Evolutionary conservation across 2,113 vertebrate genomes (phyloP).

Genomic region (Siniperca knerii): DNA sequence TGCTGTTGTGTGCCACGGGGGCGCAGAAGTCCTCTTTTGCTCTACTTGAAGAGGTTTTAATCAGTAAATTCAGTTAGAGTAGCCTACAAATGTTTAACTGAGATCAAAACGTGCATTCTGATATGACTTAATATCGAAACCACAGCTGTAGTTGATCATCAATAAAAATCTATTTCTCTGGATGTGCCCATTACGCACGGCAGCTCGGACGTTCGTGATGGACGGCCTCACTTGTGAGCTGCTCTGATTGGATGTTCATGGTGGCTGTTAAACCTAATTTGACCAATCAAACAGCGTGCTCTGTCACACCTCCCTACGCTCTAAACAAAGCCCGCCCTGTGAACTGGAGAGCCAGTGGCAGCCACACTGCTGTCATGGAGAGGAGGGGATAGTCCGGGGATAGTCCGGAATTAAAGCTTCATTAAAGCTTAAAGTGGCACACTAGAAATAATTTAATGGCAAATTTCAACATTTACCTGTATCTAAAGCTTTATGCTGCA

Average conservation of each 20-base stretch:
- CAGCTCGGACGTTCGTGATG: constrained; percentile 22
- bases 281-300: constrained; percentile 66
- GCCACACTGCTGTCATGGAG: constrained; percentile 49
- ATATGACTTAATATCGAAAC: neutral
- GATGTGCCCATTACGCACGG: constrained; percentile 59
- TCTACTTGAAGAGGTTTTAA: neutral
- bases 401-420: neutral
- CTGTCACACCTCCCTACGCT: constrained; percentile 83
- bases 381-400: neutral
- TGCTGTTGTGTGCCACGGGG: constrained; percentile 46
- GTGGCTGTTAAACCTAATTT: constrained; percentile 58
- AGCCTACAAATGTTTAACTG: neutral
- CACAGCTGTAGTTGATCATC: constrained; percentile 45
- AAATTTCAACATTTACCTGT: neutral
- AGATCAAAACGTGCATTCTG: neutral
- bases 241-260: constrained; percentile 56
- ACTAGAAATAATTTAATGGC: neutral
- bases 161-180: constrained; percentile 29
- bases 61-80: neutral
- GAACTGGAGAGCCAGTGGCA: constrained; percentile 4
- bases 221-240: constrained; percentile 20
- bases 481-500: neutral
- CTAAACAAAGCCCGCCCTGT: constrained; percentile 53
- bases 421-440: neutral
- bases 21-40: constrained; percentile 46